Evolutionary conservation across 2,888 invertebrate genomes (phyloP).

Genomic region (Nasonovia ribisnigri): DNA sequence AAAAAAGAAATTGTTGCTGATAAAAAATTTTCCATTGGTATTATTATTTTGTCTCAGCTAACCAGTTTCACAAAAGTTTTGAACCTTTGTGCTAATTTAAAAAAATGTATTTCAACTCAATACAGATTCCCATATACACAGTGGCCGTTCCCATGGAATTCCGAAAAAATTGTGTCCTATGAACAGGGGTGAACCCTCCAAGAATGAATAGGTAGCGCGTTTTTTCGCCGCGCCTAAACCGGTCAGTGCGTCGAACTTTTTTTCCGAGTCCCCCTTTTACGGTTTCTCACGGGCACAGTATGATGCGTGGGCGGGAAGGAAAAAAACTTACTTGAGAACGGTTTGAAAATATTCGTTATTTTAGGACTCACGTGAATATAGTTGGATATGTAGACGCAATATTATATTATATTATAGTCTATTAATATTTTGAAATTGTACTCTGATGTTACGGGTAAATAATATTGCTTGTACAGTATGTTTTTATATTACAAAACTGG

Average conservation of each 20-base stretch:
- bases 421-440: background rate
- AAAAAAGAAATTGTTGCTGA: slow-evolving; percentile 15
- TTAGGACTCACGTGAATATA: background rate
- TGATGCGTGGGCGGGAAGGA: background rate
- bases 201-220: background rate
- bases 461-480: too few species aligned
- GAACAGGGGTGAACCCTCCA: slow-evolving; percentile 12
- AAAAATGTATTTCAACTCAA: slow-evolving; percentile 22
- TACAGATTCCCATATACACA: background rate
- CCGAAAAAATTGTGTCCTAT: slow-evolving; percentile 48
- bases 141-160: slow-evolving; percentile 56
- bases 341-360: background rate
- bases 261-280: slow-evolving; percentile 9
- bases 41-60: background rate
- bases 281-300: slow-evolving; percentile 42
- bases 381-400: too few species aligned
- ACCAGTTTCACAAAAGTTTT: slow-evolving; percentile 45
- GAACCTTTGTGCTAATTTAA: slow-evolving; percentile 4
- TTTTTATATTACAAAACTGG: background rate
- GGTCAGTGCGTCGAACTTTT: slow-evolving; percentile 53
- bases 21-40: background rate
- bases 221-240: slow-evolving; percentile 44
- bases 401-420: background rate
- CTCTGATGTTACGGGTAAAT: background rate
- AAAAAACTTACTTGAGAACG: background rate